Base-by-base conservation (phyloP, 2,888 invertebrate genomes). In the Gastrophysa polygoni region DNA sequence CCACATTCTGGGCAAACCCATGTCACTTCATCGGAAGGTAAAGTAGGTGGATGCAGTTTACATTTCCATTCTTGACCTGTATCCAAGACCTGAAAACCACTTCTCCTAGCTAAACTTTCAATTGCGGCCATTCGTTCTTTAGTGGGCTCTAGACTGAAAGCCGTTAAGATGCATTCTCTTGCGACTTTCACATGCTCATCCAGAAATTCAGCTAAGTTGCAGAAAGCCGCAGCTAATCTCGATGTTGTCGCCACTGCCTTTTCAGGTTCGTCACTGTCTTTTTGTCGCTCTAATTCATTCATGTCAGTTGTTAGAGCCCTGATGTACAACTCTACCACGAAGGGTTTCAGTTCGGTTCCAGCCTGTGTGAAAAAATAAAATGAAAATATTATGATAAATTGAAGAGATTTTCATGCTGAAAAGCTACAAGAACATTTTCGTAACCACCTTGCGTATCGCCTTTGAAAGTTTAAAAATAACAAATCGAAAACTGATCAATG, bases 71-170 rank as follows among this genome's bases (percentile, higher is more conserved):
- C 72, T 71, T 79, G 80, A 14, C 78, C 79, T 57, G 64, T 80
- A 69, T 82, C 79, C 55, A 82, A 79, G 18, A 82, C 78, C 63
- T 84, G 82, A 17, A 77, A 77, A n/a, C 85, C 85, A 66, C 84
- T 83, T 16, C 80, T 80, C 51, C 81, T 76, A 1, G 86, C 86
- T 63, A 86, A 77, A 24, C 83, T 82, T 69, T 84, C 82, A 51
- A 91, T 86, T 68, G 82, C 80, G 21, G 86, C 84, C 74, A 87
- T 86, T 79, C 87, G 86, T 10, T 80, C 80, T 32, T 83, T 81
- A 6, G 90, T 87, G 2, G 92, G 91, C 73, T 90, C 86, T 54
- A 92, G 82, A 48, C 90, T 90, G 82, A 92, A 92, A 0, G 91
- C 89, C 0, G 92, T 91, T 43, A 92, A 83, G 0, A 88, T 81